These are phyloP conservation scores for Abrostola tripartita DNA, from an alignment of 2,888 invertebrate species.

Conservation along the genomic window DNA sequence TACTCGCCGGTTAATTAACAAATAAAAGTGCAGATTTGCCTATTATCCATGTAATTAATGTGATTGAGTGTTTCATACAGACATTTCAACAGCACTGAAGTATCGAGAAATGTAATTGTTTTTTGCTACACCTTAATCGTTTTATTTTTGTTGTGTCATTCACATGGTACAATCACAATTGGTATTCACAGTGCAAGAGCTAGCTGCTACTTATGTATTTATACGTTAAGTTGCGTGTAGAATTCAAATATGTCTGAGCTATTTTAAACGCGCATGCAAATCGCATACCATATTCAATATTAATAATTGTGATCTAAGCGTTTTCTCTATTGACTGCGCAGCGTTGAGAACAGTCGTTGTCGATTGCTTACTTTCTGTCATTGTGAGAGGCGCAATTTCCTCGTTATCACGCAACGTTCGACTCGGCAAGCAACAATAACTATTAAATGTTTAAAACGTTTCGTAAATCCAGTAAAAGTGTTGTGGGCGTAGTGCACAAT, in stretches of 20 bases:
- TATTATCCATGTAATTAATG: not conserved
- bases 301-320: slow-evolving; percentile 17
- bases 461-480: slow-evolving; percentile 86
- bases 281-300: slow-evolving; percentile 20
- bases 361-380: slow-evolving; percentile 59
- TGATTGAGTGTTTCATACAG: not conserved
- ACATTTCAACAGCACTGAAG: not conserved
- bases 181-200: slow-evolving; percentile 39
- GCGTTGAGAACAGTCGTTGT: slow-evolving; percentile 38
- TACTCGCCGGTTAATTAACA: no score
- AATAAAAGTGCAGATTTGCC: not conserved
- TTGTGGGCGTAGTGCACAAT: slow-evolving; percentile 80
- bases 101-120: slow-evolving; percentile 8
- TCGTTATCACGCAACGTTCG: slow-evolving; percentile 77
- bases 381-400: slow-evolving; percentile 68
- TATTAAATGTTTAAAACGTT: slow-evolving; percentile 76
- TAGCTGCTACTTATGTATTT: slow-evolving; percentile 41
- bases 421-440: slow-evolving; percentile 69
- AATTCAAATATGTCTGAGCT: slow-evolving; percentile 30
- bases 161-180: slow-evolving; percentile 29
- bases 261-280: slow-evolving; percentile 34
- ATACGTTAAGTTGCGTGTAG: slow-evolving; percentile 39
- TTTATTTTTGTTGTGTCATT: slow-evolving; percentile 31
- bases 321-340: slow-evolving; percentile 16
- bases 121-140: slow-evolving; percentile 9